Evolutionary conservation across 2,113 vertebrate genomes (phyloP).

Genomic region (Anser brachyrhynchus): DNA sequence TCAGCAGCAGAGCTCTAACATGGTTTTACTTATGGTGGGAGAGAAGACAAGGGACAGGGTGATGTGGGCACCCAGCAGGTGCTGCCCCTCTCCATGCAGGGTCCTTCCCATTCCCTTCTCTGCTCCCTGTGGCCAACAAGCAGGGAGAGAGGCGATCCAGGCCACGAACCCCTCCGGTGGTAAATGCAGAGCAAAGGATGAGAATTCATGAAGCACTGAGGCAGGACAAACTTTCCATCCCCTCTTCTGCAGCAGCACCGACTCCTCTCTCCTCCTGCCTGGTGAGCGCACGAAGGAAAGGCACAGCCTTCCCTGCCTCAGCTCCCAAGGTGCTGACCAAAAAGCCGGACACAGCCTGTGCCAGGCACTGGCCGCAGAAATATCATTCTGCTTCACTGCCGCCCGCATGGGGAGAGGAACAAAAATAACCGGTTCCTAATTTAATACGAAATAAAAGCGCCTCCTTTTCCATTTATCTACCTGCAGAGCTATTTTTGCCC

Average conservation of each 20-base stretch:
- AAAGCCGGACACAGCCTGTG: neutral
- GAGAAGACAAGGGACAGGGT: fast-evolving
- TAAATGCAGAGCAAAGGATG: fast-evolving
- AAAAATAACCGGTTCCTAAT: constrained; percentile 24
- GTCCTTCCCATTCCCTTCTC: fast-evolving
- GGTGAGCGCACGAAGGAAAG: fast-evolving
- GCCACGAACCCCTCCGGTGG: fast-evolving
- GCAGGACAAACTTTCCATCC: neutral
- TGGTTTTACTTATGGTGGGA: fast-evolving
- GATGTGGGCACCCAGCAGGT: neutral
- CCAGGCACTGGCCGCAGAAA: neutral
- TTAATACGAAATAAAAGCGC: neutral
- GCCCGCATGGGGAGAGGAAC: neutral
- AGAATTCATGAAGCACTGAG: neutral
- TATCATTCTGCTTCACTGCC: neutral
- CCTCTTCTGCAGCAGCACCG: fast-evolving
- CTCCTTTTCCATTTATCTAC: neutral
- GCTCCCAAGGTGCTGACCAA: neutral
- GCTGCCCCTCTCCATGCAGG: neutral
- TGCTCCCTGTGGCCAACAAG: neutral
- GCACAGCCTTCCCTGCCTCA: neutral
- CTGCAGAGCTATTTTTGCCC: neutral
- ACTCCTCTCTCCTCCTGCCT: neutral
- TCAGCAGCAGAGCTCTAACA: neutral
- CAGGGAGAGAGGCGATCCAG: neutral